Evolutionary conservation across 2,113 vertebrate genomes (phyloP).

Genomic region (Eupsittula cactorum): DNA sequence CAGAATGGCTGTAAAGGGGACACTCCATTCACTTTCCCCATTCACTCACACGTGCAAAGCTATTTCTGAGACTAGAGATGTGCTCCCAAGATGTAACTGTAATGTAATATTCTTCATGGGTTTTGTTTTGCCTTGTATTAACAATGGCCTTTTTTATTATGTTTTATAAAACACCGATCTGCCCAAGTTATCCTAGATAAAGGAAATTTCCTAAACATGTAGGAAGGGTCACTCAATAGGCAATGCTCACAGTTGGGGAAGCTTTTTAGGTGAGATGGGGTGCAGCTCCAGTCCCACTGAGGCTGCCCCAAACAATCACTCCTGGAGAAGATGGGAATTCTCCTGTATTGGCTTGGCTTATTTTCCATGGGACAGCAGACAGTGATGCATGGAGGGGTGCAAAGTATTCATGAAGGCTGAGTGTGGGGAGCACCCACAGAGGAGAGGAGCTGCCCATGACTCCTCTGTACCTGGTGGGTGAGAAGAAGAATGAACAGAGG

Average conservation of each 20-base stretch:
- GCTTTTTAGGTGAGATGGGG: background rate
- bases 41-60: background rate
- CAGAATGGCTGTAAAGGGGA: background rate
- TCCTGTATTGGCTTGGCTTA: background rate
- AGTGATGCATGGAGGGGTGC: background rate
- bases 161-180: background rate
- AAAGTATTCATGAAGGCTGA: background rate
- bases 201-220: background rate
- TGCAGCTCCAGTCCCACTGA: background rate
- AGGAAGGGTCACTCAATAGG: background rate
- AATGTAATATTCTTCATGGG: fast-evolving
- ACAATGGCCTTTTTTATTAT: background rate
- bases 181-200: background rate
- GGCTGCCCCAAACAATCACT: background rate
- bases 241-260: background rate
- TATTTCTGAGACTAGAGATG: background rate
- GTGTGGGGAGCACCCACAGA: background rate
- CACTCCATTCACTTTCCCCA: background rate
- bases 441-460: background rate
- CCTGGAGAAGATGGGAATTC: background rate
- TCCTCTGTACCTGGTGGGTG: background rate
- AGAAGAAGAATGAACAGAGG: background rate
- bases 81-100: background rate
- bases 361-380: background rate
- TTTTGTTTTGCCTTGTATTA: background rate